phyloP scores from a whole-genome alignment of 2,888 invertebrate genomes.

The Muscina levida region DNA sequence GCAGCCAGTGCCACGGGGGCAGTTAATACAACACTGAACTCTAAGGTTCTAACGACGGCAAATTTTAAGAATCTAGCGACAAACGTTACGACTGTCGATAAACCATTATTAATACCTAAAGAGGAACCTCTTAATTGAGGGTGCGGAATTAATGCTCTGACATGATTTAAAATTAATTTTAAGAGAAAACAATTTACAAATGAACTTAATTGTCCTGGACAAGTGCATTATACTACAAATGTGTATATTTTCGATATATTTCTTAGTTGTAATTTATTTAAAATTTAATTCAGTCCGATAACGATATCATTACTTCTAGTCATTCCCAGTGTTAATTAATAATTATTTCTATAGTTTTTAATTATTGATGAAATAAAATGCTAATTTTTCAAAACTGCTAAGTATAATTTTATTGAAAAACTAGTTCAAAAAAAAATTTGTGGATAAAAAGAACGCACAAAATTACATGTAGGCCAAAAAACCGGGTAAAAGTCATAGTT shows the following conservation, averaged over 20 bases:
- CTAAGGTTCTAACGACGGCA: slow-evolving; percentile 49
- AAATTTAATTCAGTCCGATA: background rate
- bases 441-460: no score
- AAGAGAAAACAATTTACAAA: background rate
- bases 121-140: slow-evolving; percentile 57
- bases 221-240: background rate
- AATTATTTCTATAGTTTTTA: no score
- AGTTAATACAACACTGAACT: background rate
- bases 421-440: no score
- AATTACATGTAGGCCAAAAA: no score
- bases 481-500: no score
- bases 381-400: no score
- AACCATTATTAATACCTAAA: slow-evolving; percentile 55
- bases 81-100: background rate
- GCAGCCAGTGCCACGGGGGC: slow-evolving; percentile 14
- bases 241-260: slow-evolving; percentile 2
- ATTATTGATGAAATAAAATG: no score
- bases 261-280: background rate
- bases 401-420: no score
- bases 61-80: slow-evolving; percentile 41
- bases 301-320: background rate
- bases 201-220: background rate
- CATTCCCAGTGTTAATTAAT: no score
- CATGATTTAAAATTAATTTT: no score
- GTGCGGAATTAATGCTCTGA: background rate